Evolutionary conservation across 2,888 invertebrate genomes (phyloP).

Genomic region (Caenorhabditis sp.): DNA sequence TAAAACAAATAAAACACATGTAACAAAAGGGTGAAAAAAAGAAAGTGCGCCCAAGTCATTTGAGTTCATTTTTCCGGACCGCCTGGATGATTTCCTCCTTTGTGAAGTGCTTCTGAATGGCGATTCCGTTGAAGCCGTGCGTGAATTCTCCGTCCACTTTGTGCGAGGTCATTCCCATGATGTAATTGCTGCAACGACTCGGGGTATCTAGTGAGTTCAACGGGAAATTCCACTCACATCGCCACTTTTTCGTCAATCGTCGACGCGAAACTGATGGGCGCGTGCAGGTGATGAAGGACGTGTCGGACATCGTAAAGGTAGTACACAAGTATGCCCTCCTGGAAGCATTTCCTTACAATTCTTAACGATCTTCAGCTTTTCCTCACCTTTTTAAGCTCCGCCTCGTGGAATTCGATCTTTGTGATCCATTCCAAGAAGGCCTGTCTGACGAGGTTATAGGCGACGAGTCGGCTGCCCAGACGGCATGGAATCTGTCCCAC

Average conservation of each 20-base stretch:
- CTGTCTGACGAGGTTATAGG: conserved; percentile 30
- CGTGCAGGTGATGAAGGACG: conserved; percentile 37
- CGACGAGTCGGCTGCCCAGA: conserved; percentile 27
- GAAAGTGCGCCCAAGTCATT: no score
- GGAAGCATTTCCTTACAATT: neutral
- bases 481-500: conserved; percentile 28
- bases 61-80: neutral
- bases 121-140: conserved; percentile 18
- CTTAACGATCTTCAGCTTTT: neutral
- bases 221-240: neutral
- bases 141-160: conserved; percentile 1
- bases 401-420: neutral
- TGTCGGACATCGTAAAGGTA: conserved; percentile 18
- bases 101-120: neutral
- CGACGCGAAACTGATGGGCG: conserved; percentile 19
- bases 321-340: conserved; percentile 23
- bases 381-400: conserved; percentile 10
- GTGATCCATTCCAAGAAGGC: conserved; percentile 49
- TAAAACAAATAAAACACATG: no score
- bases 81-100: conserved; percentile 22
- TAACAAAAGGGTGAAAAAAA: no score
- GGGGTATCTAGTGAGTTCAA: neutral
- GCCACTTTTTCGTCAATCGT: conserved; percentile 35
- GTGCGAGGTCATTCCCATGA: conserved; percentile 24
- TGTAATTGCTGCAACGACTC: conserved; percentile 24